Evolutionary conservation across 2,113 vertebrate species (phyloP), one percentile per base, ranked within the genome.

Genomic region (Aplodontia rufa): DNA sequence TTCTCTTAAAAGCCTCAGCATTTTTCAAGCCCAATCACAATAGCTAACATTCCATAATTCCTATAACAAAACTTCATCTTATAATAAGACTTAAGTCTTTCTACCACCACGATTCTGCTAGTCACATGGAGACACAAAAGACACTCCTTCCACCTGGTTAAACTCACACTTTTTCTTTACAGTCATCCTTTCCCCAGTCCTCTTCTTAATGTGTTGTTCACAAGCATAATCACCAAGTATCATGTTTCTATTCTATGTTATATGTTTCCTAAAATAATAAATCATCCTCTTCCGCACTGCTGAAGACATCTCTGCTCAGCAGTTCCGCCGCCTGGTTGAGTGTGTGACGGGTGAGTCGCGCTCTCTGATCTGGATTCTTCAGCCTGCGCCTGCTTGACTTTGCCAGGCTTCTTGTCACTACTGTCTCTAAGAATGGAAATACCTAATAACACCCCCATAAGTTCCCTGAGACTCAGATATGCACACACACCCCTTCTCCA

Each of bases 401-500:
- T 87, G 3, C 13, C 10, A 49, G 10, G 0, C 0, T 86, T 9
- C 47, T 37, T 45, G 9, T 58, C n/a, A 22, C 17, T 42, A 40
- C 28, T 53, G 30, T 3, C 11, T 90, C 19, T 82, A 66, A 86
- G 30, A 22, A 53, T 49, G 37, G 30, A 42, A 45, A 35, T 17
- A 84, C 5, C 26, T 62, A 28, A 3, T 0, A 3, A 66, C 20
- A 13, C 1, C 51, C 7, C 30, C 37, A n/a, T 55, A 13, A 91
- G 53, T 74, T 55, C 2, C 11, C 49, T 32, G 47, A 55, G 4
- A 3, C 40, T 74, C 26, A 26, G 1, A 28, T 4, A 22, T 42
- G 5, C 3, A 35, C 8, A 68, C 35, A 4, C 20, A 9, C 13
- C 1, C 3, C 22, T 60, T 16, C n/a, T 4, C n/a, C 5, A n/a